Percentiles rank a stretch among this genome's conserved stretches.
phyloP scores from a whole-genome alignment of 1,140 invertebrate genomes.

The Charaxes varanes region DNA sequence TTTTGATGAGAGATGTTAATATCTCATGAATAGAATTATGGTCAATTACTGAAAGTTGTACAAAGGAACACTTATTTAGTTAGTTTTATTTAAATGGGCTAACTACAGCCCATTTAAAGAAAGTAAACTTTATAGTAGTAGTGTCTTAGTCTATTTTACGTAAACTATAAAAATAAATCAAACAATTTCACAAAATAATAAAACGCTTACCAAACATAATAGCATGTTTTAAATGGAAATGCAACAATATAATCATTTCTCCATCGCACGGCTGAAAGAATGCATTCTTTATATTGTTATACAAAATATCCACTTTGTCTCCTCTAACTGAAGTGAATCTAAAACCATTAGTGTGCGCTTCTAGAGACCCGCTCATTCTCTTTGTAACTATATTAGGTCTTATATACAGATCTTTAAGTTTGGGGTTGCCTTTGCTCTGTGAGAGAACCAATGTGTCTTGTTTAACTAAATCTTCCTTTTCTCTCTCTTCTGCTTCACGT shows the following conservation, averaged over 20 bases:
- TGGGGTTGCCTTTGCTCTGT: constrained; percentile 98
- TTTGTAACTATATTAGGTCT: constrained; percentile 98
- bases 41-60: too few relatives aligned
- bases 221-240: constrained; percentile 98
- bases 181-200: constrained; percentile 7
- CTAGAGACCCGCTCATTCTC: constrained; percentile 94
- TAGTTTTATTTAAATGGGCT: too few relatives aligned
- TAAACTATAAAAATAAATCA: neutral
- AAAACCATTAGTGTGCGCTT: constrained; percentile 98
- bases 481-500: constrained; percentile 97
- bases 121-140: neutral
- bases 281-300: constrained; percentile 99
- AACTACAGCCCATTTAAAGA: too few relatives aligned
- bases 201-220: constrained; percentile 92
- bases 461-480: constrained; percentile 98
- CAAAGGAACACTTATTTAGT: too few relatives aligned
- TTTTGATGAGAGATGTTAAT: too few relatives aligned
- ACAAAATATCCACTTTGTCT: constrained; percentile 99
- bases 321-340: constrained; percentile 98
- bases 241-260: constrained; percentile 99
- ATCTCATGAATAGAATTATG: too few relatives aligned
- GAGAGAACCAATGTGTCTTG: constrained; percentile 98
- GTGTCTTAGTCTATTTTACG: neutral
- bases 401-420: constrained; percentile 98
- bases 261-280: constrained; percentile 99